Base-by-base conservation (phyloP, 2,113 vertebrate species). In the Dasypus novemcinctus region DNA sequence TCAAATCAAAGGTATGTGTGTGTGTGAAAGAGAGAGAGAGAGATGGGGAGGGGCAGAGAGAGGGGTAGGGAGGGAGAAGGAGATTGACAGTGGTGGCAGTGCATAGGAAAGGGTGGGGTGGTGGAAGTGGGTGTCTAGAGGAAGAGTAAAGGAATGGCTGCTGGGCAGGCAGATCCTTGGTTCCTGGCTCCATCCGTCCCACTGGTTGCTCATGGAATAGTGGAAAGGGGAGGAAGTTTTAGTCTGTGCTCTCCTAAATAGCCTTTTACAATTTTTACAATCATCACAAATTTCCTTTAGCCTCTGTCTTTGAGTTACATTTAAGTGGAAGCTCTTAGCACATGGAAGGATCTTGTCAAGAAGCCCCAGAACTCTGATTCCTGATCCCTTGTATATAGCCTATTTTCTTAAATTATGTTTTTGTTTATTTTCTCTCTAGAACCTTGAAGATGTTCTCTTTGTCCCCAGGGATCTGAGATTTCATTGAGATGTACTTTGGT, bases 391-490 rank as follows among this genome's bases (percentile, higher is more conserved):
- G 59, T 66, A 43, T 54, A 52, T 72, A 46, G 41, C 12, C 20
- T 87, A 14, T 46, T 71, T 46, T 57, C 54, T 83, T 69, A n/a
- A 14, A 9, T n/a, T 43, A 36, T n/a, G 17, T 54, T 82, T 94
- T 89, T 78, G 4, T n/a, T 94, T 89, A 23, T 83, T 86, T 95
- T 84, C 43, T 84, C 96, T 78, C 38, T 43, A 74, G 85, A 94
- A 81, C 9, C 14, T 87, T 87, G 13, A 92, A 94, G 49, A 92
- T 74, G 14, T 61, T 84, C 27, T 80, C 12, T 90, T 74, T 89
- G 57, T 57, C 57, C 21, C 17, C 7, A 66, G n/a, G 17, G 2
- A 84, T 95, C 91, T 91, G 68, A 92, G 95, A 75, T 80, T 94
- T 92, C 59, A 84, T 21, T 33, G 66, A 92, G 33, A n/a, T 80